Evolutionary conservation across 2,113 vertebrate genomes (phyloP), one percentile per base, ranked within the genome.

Genomic region (Corythornis madagascariensis): DNA sequence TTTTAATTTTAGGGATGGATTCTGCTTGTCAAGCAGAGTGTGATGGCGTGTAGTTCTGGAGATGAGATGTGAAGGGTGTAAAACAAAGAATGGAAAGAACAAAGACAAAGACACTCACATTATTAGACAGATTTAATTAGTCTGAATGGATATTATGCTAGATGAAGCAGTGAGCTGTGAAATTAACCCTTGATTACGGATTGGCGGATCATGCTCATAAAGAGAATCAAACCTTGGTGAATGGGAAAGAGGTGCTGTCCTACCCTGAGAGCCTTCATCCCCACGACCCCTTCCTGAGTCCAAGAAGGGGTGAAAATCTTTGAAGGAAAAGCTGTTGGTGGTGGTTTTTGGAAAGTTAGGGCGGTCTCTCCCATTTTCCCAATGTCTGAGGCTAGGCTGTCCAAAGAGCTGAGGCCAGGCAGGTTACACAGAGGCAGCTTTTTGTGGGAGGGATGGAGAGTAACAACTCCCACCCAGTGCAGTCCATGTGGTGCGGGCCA

Each of bases 51-150:
- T 98, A 98, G 98, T 98, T 98, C 98, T 98, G 98, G 97, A 98
- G 98, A 99, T 98, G 98, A 99, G 98, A 99, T 98, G 98, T 99
- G 98, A 99, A 99, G 98, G 98, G 98, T 99, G 98, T 99, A 98
- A 98, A 99, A 99, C 98, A 99, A 99, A 98, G 98, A 98, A 98
- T 98, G 97, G 97, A 95, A 96, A 98, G 98, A 98, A 98, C 98
- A 99, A 98, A 99, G 98, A 98, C 97, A 98, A 98, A 99, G 98
- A 98, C 98, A 96, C 97, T 98, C 98, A 98, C 98, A 98, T 99
- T 99, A 99, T 99, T 99, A 99, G 99, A 99, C 99, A 99, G 98
- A 99, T 99, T 99, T 99, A 99, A 99, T 99, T 99, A 99, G 98
- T 98, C 97, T 98, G 99, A 99, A 99, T 99, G 98, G 98, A 99